Evolutionary conservation across 1,140 invertebrate genomes (phyloP), one percentile per base, ranked within the genome.

Genomic region (Acromyrmex charruanus): DNA sequence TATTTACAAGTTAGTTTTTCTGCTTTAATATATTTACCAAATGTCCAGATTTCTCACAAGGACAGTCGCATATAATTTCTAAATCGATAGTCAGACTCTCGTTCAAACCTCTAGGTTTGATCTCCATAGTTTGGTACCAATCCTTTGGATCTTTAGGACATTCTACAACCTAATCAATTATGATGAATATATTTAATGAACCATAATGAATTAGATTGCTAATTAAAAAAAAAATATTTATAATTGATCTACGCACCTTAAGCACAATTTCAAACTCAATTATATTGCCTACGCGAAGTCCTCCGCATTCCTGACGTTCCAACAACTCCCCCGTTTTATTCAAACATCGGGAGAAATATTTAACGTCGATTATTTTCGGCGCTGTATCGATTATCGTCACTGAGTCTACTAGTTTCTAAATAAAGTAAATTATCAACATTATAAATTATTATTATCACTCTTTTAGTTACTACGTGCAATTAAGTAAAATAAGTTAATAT

Each of bases 31-130:
- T 68, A 49, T 89, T 91, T 90, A 96, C 95, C 69, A 88, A 77
- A 93, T 96, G 90, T 61, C 95, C 96, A 6, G 95, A 94, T 72
- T 94, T 92, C 93, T 97, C 97, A 93, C 97, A 98, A 31, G 96
- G 95, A 94, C 98, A 98, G 71, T 97, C 95, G 91, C 97, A 98
- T 35, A 98, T 95, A 89, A 98, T 96, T 82, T 97, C 96, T 65
- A 98, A 90, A 58, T 98, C 96, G 63, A 98, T 95, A 6, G 93
- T 95, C 21, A 98, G 92, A 92, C 96, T 97, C 93, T 98, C 98
- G 77, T 96, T 96, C 28, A 98, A 95, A 55, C 97, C 98, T 77
- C 97, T 96, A 4, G 97, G 97, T 93, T 97, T 97, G 68, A 98
- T 98, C 85, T 96, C 93, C 84, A 98, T 96, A 18, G 93, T 96